phyloP scores from a whole-genome alignment of 2,888 invertebrate genomes.

The Scaptomyza reducta region DNA sequence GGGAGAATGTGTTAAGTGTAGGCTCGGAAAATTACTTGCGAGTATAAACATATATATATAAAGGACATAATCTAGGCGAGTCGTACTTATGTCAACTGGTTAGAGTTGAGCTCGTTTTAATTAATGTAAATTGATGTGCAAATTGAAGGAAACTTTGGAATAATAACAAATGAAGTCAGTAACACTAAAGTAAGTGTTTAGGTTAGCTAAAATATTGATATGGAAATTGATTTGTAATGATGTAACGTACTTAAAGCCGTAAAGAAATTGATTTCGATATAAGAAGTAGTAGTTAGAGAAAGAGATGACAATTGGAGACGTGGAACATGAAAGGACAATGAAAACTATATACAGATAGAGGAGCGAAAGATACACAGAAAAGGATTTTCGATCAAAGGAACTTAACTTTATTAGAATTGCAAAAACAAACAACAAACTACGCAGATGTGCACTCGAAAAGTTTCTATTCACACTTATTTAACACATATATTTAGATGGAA shows the following conservation, averaged over 20 bases:
- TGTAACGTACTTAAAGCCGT: no score
- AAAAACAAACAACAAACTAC: background rate
- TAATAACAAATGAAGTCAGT: no score
- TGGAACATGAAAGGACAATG: no score
- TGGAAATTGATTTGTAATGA: no score
- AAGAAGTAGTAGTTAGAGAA: background rate
- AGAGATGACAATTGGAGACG: background rate
- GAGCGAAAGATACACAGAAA: no score
- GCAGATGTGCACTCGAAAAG: no score
- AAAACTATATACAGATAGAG: no score
- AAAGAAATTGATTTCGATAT: no score
- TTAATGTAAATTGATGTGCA: background rate
- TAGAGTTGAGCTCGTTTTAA: background rate
- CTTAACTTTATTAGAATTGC: background rate
- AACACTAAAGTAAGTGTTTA: no score
- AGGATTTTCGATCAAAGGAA: no score
- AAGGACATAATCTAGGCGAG: background rate
- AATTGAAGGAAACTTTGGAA: background rate
- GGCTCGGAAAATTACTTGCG: background rate
- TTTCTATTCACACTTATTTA: background rate
- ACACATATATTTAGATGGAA: background rate
- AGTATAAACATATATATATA: background rate
- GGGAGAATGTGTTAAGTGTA: background rate
- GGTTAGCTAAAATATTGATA: no score
- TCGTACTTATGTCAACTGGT: background rate